These are phyloP conservation scores for Ptyas mucosa DNA, from an alignment of 2,113 vertebrate species.

Conservation along the genomic window DNA sequence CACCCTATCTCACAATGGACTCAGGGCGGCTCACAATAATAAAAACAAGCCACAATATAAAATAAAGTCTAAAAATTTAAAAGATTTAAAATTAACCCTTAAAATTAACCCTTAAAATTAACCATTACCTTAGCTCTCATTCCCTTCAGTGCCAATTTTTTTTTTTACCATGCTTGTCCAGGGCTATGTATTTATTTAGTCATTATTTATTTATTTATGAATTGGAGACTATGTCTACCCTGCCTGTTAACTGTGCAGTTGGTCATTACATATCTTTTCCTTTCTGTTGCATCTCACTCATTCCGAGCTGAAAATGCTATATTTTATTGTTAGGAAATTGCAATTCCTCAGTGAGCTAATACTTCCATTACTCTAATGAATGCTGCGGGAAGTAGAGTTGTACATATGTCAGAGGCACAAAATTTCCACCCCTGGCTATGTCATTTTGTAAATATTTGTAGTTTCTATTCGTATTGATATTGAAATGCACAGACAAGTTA, in stretches of 20 bases:
- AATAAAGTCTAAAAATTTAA: too few species aligned
- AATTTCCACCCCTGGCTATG: background rate
- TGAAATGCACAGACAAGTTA: background rate
- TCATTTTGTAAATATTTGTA: constrained; percentile 1
- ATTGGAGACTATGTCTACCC: background rate
- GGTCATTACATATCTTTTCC: background rate
- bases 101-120: too few species aligned
- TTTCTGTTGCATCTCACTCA: background rate
- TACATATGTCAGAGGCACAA: background rate
- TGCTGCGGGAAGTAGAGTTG: background rate
- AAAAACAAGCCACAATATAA: too few species aligned
- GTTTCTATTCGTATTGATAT: background rate
- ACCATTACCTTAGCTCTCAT: background rate
- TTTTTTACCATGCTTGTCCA: background rate
- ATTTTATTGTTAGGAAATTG: background rate
- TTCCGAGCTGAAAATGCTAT: background rate
- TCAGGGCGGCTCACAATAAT: too few species aligned
- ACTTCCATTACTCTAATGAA: background rate
- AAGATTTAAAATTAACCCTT: too few species aligned
- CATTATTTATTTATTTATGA: background rate
- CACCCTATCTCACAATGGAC: too few species aligned
- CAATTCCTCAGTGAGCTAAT: background rate
- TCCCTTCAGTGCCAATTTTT: background rate
- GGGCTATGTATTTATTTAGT: background rate
- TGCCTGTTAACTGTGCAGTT: background rate